These are phyloP conservation scores for Pseudomugil gertrudae DNA, from an alignment of 2,797 vertebrate species.

Conservation along the genomic window DNA sequence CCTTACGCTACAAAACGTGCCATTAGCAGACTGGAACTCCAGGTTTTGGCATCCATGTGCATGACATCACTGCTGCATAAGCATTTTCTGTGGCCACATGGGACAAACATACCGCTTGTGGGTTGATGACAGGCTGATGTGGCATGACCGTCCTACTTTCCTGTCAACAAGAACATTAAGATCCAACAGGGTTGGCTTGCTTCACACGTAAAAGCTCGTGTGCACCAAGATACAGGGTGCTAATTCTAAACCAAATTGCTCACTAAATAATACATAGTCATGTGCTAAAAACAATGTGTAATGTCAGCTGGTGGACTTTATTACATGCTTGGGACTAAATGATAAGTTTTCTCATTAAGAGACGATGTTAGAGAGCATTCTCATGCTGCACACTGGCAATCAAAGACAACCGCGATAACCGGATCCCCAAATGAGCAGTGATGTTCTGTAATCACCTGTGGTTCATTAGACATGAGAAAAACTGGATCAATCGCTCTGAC, in stretches of 20 bases:
- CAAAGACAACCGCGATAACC: conserved; percentile 29
- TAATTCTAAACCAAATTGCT: conserved; percentile 34
- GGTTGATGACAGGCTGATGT: conserved; percentile 67
- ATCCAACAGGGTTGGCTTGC: conserved; percentile 39
- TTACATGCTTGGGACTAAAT: conserved; percentile 50
- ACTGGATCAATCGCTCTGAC: conserved; percentile 25
- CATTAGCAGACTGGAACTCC: conserved; percentile 54
- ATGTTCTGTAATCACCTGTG: conserved; percentile 43
- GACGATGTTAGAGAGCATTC: conserved; percentile 48
- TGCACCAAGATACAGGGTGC: conserved; percentile 7
- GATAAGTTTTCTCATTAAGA: conserved; percentile 56
- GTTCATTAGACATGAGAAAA: conserved; percentile 23
- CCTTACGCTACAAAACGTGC: conserved; percentile 40
- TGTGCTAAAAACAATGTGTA: conserved; percentile 59
- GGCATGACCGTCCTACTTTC: conserved; percentile 61
- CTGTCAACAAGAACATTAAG: conserved; percentile 67
- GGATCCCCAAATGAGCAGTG: conserved; percentile 43
- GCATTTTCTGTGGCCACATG: conserved; percentile 60
- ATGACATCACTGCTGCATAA: conserved; percentile 67
- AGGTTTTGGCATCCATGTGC: conserved; percentile 35
- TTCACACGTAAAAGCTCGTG: conserved; percentile 23
- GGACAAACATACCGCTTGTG: conserved; percentile 69
- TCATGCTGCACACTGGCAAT: conserved; percentile 49
- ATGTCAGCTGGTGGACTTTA: conserved; percentile 53
- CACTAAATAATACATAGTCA: conserved; percentile 45